Percentiles rank a stretch among this genome's conserved stretches.
phyloP scores from a whole-genome alignment of 1,140 invertebrate species.

The Mercenaria mercenaria region DNA sequence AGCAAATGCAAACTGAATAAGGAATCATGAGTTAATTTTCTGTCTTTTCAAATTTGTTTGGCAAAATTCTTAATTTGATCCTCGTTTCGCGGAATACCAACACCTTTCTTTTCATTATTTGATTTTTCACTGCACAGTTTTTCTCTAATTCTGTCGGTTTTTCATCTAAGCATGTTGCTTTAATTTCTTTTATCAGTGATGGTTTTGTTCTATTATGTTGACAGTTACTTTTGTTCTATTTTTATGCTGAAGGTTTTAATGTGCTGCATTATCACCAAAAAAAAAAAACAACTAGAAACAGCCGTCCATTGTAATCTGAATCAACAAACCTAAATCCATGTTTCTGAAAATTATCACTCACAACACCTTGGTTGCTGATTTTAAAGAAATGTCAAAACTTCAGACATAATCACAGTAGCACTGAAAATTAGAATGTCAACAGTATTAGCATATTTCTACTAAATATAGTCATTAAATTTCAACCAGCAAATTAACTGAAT shows the following conservation, averaged over 20 bases:
- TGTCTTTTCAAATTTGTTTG: not conserved
- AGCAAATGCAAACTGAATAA: constrained; percentile 41
- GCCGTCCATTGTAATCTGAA: constrained; percentile 18
- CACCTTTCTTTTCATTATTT: not conserved
- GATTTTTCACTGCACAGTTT: not conserved
- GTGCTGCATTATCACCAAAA: not conserved
- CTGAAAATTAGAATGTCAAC: too few relatives aligned
- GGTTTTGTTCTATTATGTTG: constrained; percentile 34
- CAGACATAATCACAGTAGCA: not conserved
- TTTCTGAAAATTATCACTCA: constrained; percentile 36
- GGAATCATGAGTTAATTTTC: constrained; percentile 43
- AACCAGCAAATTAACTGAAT: too few relatives aligned
- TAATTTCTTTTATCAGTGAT: constrained; percentile 18
- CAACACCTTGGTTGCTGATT: constrained; percentile 2
- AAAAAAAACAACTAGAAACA: not conserved
- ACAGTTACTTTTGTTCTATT: not conserved
- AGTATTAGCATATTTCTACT: too few relatives aligned
- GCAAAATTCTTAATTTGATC: constrained; percentile 46
- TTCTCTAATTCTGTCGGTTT: constrained; percentile 28
- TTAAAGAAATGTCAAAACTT: constrained; percentile 12
- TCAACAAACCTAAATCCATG: constrained; percentile 29
- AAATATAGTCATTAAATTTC: too few relatives aligned
- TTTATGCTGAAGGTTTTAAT: constrained; percentile 12
- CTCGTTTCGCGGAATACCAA: constrained; percentile 37
- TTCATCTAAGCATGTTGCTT: not conserved